phyloP scores from a whole-genome alignment of 2,113 vertebrate species.

The Pomatostomus ruficeps region DNA sequence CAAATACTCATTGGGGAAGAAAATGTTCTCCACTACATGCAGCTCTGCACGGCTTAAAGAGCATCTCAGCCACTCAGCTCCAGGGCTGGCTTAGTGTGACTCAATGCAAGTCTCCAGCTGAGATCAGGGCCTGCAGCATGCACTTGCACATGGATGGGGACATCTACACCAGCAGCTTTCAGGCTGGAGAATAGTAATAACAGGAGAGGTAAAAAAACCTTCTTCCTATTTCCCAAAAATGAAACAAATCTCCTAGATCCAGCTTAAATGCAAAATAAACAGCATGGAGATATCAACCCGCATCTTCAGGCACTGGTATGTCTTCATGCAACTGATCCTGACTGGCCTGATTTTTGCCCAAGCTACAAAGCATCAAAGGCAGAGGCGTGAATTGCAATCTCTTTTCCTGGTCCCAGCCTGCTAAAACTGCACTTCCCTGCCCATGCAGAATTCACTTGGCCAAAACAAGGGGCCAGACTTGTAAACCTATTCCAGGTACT shows the following conservation, averaged over 20 bases:
- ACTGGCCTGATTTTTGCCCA: background rate
- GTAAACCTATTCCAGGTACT: background rate
- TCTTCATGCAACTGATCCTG: accelerated
- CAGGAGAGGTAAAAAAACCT: background rate
- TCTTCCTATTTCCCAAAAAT: background rate
- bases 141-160: accelerated
- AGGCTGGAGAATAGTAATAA: background rate
- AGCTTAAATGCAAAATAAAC: background rate
- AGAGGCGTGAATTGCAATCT: accelerated
- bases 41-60: background rate
- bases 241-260: background rate
- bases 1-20: background rate
- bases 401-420: background rate
- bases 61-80: background rate
- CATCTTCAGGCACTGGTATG: background rate
- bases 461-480: background rate
- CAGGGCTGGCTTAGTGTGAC: background rate
- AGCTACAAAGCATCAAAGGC: background rate
- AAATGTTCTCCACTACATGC: background rate
- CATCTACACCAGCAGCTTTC: background rate
- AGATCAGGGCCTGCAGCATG: background rate
- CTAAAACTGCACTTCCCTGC: background rate
- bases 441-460: accelerated
- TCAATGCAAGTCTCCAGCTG: background rate
- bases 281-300: background rate